Conservation (phyloP, 2,797 vertebrate genomes). For the Takifugu rubripes region DNA sequence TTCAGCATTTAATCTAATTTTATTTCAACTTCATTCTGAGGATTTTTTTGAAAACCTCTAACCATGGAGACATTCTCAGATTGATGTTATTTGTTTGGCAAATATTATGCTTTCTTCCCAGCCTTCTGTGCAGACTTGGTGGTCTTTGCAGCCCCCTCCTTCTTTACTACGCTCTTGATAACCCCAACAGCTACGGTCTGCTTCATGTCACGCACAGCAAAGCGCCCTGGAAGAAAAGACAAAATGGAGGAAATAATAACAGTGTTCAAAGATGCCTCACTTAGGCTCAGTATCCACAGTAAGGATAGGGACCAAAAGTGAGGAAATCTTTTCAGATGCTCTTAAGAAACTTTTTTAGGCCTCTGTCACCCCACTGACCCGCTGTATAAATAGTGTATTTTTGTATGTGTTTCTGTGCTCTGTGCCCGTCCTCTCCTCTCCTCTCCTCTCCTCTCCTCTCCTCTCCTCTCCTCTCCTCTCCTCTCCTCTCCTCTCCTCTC, state of each 20-base stretch:
- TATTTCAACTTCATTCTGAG: slow-evolving; percentile 33
- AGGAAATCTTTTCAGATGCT: not conserved
- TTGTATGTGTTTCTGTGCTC: too few species aligned
- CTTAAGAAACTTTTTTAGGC: too few species aligned
- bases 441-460: too few species aligned
- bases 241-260: not conserved
- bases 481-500: too few species aligned
- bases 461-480: too few species aligned
- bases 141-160: slow-evolving; percentile 58
- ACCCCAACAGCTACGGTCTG: slow-evolving; percentile 82
- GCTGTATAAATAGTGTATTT: too few species aligned
- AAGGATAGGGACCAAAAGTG: not conserved
- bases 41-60: slow-evolving; percentile 74
- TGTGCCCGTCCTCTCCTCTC: too few species aligned
- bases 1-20: not conserved
- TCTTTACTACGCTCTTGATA: slow-evolving; percentile 76
- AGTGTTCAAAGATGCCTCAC: not conserved
- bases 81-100: slow-evolving; percentile 21
- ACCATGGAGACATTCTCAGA: slow-evolving; percentile 29
- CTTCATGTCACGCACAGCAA: slow-evolving; percentile 79
- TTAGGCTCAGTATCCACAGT: too few species aligned
- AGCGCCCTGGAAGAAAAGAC: slow-evolving; percentile 59
- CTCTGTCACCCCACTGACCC: too few species aligned
- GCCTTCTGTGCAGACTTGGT: slow-evolving; percentile 79
- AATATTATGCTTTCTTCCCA: slow-evolving; percentile 74